Conservation (phyloP, 2,888 invertebrate species). For the Agelastica alni region DNA sequence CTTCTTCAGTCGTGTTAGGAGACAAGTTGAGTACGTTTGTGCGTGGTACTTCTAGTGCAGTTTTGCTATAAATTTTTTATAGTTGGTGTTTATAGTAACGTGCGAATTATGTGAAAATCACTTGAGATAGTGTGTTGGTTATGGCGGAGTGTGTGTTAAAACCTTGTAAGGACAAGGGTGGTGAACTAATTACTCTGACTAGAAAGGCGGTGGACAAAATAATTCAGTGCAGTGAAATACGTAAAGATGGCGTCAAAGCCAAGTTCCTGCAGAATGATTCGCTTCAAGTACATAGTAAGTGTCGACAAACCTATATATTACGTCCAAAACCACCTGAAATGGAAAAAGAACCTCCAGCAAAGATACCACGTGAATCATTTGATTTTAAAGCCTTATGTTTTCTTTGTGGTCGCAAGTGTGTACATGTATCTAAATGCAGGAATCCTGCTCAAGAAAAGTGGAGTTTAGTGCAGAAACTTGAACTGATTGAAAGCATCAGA, state of each 20-base stretch:
- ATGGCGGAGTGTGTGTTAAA: too few relatives aligned
- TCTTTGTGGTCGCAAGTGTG: too few relatives aligned
- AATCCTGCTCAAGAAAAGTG: too few relatives aligned
- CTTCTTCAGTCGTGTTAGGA: too few relatives aligned
- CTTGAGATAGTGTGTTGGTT: too few relatives aligned
- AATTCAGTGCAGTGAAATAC: constrained; percentile 11
- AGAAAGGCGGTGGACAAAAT: too few relatives aligned
- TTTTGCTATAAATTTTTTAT: constrained; percentile 14
- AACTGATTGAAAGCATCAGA: constrained; percentile 13
- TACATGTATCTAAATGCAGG: too few relatives aligned
- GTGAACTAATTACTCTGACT: too few relatives aligned
- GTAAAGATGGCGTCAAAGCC: constrained; percentile 14
- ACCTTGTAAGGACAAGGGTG: too few relatives aligned
- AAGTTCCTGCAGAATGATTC: constrained; percentile 14
- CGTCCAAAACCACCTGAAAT: constrained; percentile 12
- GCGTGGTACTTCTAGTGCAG: constrained; percentile 12
- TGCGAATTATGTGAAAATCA: too few relatives aligned
- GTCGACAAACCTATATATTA: constrained; percentile 13
- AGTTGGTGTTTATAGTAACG: constrained; percentile 14
- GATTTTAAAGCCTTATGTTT: too few relatives aligned
- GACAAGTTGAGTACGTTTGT: constrained; percentile 2
- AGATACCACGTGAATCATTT: too few relatives aligned
- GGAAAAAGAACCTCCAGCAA: constrained; percentile 12
- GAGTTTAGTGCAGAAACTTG: constrained; percentile 8
- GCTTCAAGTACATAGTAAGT: constrained; percentile 14